Conservation (phyloP, 2,888 invertebrate species). For the Xanthorhoe designata region DNA sequence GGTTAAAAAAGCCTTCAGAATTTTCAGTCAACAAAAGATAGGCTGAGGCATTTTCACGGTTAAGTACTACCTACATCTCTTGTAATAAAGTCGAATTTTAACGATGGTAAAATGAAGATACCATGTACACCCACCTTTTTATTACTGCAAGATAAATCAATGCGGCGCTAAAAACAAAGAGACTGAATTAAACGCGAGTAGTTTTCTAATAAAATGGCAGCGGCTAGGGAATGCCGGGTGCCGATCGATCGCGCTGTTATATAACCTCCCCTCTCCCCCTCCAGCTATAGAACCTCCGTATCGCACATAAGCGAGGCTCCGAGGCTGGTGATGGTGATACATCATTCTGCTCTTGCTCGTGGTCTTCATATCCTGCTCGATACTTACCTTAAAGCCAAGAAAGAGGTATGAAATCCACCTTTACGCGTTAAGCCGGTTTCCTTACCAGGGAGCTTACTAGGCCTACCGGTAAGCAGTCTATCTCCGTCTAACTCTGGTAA, state of each 20-base stretch:
- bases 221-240: slow-evolving; percentile 51
- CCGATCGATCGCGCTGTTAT: slow-evolving; percentile 76
- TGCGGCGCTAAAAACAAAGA: slow-evolving; percentile 27
- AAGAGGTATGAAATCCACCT: neutral
- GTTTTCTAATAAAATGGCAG: slow-evolving; percentile 56
- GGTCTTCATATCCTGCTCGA: slow-evolving; percentile 4
- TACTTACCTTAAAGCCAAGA: slow-evolving; percentile 6
- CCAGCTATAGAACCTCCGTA: slow-evolving; percentile 54
- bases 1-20: too few relatives aligned
- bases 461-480: too few relatives aligned
- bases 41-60: too few relatives aligned
- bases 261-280: slow-evolving; percentile 64
- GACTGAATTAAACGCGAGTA: slow-evolving; percentile 47
- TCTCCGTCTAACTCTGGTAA: neutral
- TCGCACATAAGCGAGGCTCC: slow-evolving; percentile 67
- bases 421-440: neutral
- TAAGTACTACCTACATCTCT: too few relatives aligned
- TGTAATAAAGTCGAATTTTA: too few relatives aligned
- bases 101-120: neutral
- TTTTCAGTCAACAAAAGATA: too few relatives aligned
- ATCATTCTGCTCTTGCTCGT: slow-evolving; percentile 16
- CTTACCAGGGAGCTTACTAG: neutral
- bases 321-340: slow-evolving; percentile 49
- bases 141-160: slow-evolving; percentile 1
- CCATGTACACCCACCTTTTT: neutral